A percentile compares a stretch with the other conserved stretches of the same genome.
Evolutionary conservation across 2,797 vertebrate genomes (phyloP).

Genomic region (Zalophus californianus): DNA sequence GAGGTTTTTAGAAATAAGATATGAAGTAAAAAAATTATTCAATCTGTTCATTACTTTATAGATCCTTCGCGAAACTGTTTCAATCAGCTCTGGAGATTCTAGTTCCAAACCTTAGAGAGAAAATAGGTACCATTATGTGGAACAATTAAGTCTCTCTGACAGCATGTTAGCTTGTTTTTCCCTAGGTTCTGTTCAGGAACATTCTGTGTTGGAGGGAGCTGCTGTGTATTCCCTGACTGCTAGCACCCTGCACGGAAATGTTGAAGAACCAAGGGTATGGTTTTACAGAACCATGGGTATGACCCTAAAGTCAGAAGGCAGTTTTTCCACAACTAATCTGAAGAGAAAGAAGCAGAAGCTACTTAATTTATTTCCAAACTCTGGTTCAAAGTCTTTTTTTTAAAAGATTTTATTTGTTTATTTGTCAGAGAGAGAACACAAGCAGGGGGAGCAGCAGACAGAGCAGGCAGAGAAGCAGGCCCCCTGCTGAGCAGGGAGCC

Average conservation of each 20-base stretch:
- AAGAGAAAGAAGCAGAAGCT: neutral
- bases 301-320: conserved; percentile 3
- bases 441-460: too few species aligned
- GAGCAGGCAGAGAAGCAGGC: too few species aligned
- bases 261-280: neutral
- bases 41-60: neutral
- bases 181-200: neutral
- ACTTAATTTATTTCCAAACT: neutral
- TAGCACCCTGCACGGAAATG: neutral
- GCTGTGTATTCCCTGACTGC: neutral
- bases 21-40: neutral
- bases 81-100: neutral
- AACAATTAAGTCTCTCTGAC: conserved; percentile 22
- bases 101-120: neutral
- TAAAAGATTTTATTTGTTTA: too few species aligned
- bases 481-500: too few species aligned
- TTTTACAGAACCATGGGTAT: neutral
- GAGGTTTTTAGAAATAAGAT: conserved; percentile 39
- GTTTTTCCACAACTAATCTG: neutral
- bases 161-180: neutral
- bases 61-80: neutral
- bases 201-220: neutral
- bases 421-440: too few species aligned
- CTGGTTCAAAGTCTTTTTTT: conserved; percentile 37
- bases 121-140: conserved; percentile 13